Evolutionary conservation across 2,113 vertebrate species (phyloP), one percentile per base, ranked within the genome.

Genomic region (Psilopsiagon aymara): DNA sequence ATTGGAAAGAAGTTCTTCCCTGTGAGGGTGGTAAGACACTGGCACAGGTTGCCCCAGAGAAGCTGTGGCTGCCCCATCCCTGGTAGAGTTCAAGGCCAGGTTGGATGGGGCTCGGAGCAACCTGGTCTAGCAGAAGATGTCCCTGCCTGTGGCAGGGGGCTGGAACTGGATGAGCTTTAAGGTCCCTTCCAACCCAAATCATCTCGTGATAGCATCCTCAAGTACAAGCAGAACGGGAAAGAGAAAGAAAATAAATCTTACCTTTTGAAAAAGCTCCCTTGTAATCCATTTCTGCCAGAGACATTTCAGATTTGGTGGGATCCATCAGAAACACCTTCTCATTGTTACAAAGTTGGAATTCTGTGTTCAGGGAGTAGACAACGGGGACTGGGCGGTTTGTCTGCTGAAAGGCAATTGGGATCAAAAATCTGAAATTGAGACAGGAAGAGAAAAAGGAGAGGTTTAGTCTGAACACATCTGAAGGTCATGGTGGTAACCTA

Each of bases 241-340:
- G 10, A 10, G 9, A 33, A 28, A 35, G 7, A 9, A n/a, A 44
- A 23, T 1, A 41, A 8, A 27, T 33, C 96, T 15, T 97, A 99
- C 99, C 99, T 98, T 99, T 99, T 29, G 99, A 99, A 95, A 99
- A 99, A 5, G 99, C 99, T 73, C 99, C 99, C 96, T 99, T 99
- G 97, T 99, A 99, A 97, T 99, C 99, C 99, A 99, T 99, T 98
- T 99, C 99, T 52, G 99, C 98, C 97, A 99, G 97, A 3, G 99
- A 98, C 97, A 99, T 98, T 27, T 99, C 99, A 0, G 98, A 90
- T 4, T 95, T 97, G 85, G 98, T 98, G 13, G 99, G 99, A 52
- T 99, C 99, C 99, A 99, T 98, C 57, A 99, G 96, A 88, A 99
- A 99, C 27, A 99, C 98, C 94, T 99, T 99, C 88, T 99, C 99